A percentile compares a stretch with the other conserved stretches of the same genome.
phyloP scores from a whole-genome alignment of 53 echinoderm and acorn worm genomes.

The Arbacia lixula region DNA sequence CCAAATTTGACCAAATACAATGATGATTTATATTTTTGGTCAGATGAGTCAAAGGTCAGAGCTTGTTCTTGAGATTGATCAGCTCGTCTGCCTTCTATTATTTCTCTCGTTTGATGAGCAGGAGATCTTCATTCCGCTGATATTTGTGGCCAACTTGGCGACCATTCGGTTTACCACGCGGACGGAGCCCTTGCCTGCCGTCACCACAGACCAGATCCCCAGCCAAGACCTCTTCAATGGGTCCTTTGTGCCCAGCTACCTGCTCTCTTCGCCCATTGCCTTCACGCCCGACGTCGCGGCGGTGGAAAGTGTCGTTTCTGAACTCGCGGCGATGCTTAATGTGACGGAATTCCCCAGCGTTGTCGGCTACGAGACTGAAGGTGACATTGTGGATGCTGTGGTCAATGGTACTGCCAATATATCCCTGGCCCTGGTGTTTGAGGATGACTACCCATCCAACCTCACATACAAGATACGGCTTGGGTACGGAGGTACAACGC shows the following conservation, averaged over 20 bases:
- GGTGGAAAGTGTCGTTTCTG: neutral
- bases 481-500: constrained; percentile 11
- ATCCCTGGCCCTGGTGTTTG: constrained; percentile 61
- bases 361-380: constrained; percentile 39
- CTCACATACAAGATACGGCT: constrained; percentile 66
- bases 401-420: constrained; percentile 41
- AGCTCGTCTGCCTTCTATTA: neutral
- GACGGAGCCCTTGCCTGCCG: constrained; percentile 11
- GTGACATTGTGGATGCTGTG: constrained; percentile 22
- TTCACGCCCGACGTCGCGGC: constrained; percentile 56
- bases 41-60: neutral
- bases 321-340: constrained; percentile 18
- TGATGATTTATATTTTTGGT: neutral
- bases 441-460: constrained; percentile 54
- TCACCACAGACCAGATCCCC: constrained; percentile 14
- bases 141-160: constrained; percentile 54
- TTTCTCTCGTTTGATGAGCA: neutral
- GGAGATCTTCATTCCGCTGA: constrained; percentile 69
- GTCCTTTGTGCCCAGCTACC: neutral
- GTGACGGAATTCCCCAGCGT: neutral
- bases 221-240: neutral
- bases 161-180: constrained; percentile 31
- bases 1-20: neutral
- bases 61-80: neutral
- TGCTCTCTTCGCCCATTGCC: neutral